A percentile compares a stretch with the other conserved stretches of the same genome.
These are phyloP conservation scores for Typhlichthys subterraneus DNA, from an alignment of 2,797 vertebrate genomes.

Conservation along the genomic window DNA sequence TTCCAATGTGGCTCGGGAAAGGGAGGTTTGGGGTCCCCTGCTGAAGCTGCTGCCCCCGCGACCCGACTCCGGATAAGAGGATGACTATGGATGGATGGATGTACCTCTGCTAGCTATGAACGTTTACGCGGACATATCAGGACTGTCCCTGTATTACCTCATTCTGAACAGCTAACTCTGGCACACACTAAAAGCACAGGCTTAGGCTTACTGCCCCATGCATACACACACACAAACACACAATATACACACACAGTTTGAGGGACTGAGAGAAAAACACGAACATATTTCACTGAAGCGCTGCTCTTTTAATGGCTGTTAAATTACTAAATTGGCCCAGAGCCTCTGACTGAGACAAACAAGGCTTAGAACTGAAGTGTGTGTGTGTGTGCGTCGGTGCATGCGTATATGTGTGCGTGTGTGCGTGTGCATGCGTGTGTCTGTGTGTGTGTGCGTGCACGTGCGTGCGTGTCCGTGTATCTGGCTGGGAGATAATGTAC, in stretches of 20 bases:
- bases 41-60: no score
- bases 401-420: no score
- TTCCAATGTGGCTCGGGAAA: no score
- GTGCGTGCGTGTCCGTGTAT: no score
- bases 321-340: constrained; percentile 2
- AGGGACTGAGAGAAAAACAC: not conserved
- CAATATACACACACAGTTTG: not conserved
- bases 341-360: not conserved
- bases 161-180: constrained; percentile 26
- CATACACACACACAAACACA: not conserved
- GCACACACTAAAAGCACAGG: not conserved
- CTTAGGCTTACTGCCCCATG: not conserved
- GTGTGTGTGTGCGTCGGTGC: no score
- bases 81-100: no score
- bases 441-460: no score
- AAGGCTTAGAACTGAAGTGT: not conserved
- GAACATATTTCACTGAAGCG: constrained; percentile 7
- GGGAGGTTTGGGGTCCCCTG: no score
- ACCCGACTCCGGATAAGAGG: no score
- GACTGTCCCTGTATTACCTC: constrained; percentile 25
- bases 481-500: no score
- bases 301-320: constrained; percentile 8
- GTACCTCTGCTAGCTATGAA: not conserved
- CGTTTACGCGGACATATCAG: constrained; percentile 38
- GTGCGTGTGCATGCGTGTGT: no score